Percentiles rank a stretch among this genome's conserved stretches.
These are phyloP conservation scores for Amphipoea lucens DNA, from an alignment of 2,888 invertebrate genomes.

Conservation along the genomic window DNA sequence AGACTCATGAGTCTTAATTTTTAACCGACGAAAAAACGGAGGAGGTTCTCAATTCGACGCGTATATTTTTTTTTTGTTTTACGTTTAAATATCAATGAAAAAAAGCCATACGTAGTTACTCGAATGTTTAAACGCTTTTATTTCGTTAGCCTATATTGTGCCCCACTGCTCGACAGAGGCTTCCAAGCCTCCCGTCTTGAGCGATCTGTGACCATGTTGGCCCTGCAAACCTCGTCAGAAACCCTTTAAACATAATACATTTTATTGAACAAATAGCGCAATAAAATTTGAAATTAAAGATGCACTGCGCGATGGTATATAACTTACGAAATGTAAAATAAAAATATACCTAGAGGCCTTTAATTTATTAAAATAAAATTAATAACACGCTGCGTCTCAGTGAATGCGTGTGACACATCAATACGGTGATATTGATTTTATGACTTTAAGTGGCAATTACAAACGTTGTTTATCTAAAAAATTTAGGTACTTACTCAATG, in stretches of 20 bases:
- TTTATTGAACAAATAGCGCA: conserved; percentile 51
- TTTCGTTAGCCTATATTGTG: background rate
- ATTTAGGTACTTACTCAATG: conserved; percentile 73
- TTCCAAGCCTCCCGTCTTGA: background rate
- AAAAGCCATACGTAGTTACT: background rate
- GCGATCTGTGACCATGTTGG: background rate
- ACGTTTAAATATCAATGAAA: background rate
- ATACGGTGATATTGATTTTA: conserved; percentile 79
- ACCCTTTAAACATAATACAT: conserved; percentile 27
- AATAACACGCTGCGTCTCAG: conserved; percentile 74
- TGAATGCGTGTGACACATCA: conserved; percentile 73
- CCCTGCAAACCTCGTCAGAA: background rate
- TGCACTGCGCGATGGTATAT: conserved; percentile 39
- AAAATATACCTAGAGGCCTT: conserved; percentile 39
- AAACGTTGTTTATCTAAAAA: conserved; percentile 78
- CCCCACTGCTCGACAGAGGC: too few species aligned
- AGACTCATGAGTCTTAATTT: background rate
- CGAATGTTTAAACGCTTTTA: background rate
- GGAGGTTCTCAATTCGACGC: too few species aligned
- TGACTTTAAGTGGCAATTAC: conserved; percentile 76
- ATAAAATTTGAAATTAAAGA: conserved; percentile 59
- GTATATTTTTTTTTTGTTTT: too few species aligned
- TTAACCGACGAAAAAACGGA: too few species aligned
- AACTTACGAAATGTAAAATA: conserved; percentile 38
- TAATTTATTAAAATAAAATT: conserved; percentile 72